Percentiles rank a stretch among this genome's conserved stretches.
These are phyloP conservation scores for Eublepharis macularius DNA, from an alignment of 2,113 vertebrate genomes.

Conservation along the genomic window DNA sequence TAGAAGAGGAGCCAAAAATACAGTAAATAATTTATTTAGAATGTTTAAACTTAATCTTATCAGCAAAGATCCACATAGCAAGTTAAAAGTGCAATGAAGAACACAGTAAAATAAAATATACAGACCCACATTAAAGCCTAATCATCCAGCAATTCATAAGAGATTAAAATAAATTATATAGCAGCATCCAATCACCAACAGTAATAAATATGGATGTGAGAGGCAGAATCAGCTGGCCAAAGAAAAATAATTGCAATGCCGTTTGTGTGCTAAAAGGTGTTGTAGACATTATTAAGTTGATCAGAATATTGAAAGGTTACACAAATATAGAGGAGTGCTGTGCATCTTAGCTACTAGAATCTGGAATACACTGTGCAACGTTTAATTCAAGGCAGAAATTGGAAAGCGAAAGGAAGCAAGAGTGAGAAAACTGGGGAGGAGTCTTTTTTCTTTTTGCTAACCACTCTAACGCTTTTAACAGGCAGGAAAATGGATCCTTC, in stretches of 20 bases:
- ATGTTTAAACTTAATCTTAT: too few relatives aligned
- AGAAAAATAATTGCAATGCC: neutral
- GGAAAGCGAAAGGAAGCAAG: neutral
- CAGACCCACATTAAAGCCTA: too few relatives aligned
- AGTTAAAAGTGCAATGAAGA: too few relatives aligned
- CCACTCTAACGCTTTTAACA: neutral
- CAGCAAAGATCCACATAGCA: too few relatives aligned
- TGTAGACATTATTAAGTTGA: neutral
- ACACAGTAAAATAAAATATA: too few relatives aligned
- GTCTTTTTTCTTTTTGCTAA: neutral
- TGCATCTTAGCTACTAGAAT: neutral
- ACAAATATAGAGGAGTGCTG: neutral
- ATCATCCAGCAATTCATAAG: too few relatives aligned
- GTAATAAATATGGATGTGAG: too few relatives aligned
- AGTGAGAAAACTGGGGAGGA: neutral
- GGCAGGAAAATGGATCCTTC: conserved; percentile 1
- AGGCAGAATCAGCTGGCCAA: too few relatives aligned
- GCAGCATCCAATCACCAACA: too few relatives aligned
- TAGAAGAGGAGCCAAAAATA: neutral
- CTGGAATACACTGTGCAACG: neutral
- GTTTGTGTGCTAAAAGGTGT: neutral
- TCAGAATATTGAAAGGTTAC: neutral
- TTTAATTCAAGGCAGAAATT: neutral
- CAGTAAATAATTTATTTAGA: neutral
- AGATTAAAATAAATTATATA: too few relatives aligned